phyloP scores from a whole-genome alignment of 2,113 vertebrate species.

The Rafetus swinhoei region DNA sequence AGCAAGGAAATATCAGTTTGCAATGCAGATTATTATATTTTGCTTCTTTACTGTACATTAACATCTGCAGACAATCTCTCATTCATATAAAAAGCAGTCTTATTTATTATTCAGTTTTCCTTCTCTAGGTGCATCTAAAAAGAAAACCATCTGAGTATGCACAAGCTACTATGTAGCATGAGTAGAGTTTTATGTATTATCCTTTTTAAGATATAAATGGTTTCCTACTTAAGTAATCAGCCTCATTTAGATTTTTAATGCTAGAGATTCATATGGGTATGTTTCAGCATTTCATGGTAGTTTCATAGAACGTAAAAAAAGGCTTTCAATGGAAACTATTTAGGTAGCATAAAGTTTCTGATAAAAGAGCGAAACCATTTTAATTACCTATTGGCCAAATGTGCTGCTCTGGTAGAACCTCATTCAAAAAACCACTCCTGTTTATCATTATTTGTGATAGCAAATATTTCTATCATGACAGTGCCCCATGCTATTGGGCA shows the following conservation, averaged over 20 bases:
- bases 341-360: neutral
- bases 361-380: neutral
- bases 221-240: neutral
- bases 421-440: neutral
- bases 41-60: fast-evolving
- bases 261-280: neutral
- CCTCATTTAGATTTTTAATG: neutral
- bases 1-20: neutral
- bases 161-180: neutral
- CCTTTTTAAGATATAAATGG: fast-evolving
- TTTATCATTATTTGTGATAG: neutral
- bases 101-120: neutral
- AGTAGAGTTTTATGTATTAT: neutral
- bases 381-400: neutral
- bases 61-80: neutral
- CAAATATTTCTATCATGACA: neutral
- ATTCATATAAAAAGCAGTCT: neutral
- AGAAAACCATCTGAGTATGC: neutral
- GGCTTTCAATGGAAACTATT: neutral
- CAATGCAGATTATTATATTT: neutral
- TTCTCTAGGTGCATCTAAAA: fast-evolving
- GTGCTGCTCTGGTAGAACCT: neutral
- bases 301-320: neutral
- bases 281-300: neutral
- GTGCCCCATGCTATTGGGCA: neutral